Conservation (phyloP, 2,113 vertebrate species). For the Murina feae region DNA sequence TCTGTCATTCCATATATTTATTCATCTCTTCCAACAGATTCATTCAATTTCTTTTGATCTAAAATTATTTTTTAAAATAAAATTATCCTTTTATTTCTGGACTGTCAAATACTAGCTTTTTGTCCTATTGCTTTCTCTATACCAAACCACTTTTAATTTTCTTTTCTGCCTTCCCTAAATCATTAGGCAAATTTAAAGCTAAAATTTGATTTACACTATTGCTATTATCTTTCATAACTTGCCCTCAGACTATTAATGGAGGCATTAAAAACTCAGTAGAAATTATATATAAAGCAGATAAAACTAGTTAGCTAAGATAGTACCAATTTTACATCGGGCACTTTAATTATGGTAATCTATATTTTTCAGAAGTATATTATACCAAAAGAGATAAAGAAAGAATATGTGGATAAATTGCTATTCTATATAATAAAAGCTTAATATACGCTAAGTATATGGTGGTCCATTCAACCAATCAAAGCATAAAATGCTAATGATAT, state of each 20-base stretch:
- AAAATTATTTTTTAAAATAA: neutral
- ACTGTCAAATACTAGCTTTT: neutral
- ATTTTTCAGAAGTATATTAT: neutral
- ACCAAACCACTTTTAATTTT: neutral
- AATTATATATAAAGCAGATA: constrained; percentile 7
- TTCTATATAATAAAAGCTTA: too few species aligned
- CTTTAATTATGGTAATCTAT: neutral
- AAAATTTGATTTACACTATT: neutral
- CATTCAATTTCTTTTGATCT: neutral
- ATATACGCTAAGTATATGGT: too few species aligned
- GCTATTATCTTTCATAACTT: constrained; percentile 42
- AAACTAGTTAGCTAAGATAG: neutral
- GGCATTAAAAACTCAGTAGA: neutral
- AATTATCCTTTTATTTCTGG: neutral
- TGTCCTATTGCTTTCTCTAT: neutral
- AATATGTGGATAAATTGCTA: neutral
- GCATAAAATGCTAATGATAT: too few species aligned
- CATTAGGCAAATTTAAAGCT: constrained; percentile 19
- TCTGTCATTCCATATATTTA: neutral
- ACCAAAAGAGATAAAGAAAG: neutral
- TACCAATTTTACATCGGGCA: neutral
- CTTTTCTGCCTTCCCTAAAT: neutral
- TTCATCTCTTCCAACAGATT: neutral
- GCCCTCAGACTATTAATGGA: neutral
- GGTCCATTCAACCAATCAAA: too few species aligned